Base-by-base conservation (phyloP, 2,797 vertebrate genomes). In the Mormyrops attenuatus region DNA sequence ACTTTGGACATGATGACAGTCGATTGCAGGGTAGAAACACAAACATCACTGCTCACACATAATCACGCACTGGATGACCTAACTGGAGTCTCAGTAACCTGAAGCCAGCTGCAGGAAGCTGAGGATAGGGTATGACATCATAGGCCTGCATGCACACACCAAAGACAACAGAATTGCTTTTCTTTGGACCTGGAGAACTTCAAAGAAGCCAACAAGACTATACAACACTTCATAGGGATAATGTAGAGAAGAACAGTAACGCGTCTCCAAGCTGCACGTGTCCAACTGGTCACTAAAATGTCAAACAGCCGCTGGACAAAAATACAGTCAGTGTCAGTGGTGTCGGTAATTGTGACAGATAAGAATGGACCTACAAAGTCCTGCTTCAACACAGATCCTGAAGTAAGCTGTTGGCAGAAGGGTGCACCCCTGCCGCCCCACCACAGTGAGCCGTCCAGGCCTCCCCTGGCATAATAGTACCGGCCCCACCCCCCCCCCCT, bases 391-490 rank as follows among this genome's bases (percentile, higher is more conserved):
- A 49, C 87, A 69, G 60, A 34, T 8, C 20, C 30, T 60, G 86
- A 60, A 87, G 85, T 60, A 34, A 34, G 47, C 34, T 60, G 55
- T 63, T 63, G 38, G 53, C 30, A 53, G 53, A 8, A n/a, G 86
- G 86, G 86, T 47, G 30, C 34, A 38, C 52, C 5, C 44, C 22
- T 30, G 63, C 26, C 63, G 5, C 63, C 44, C 55, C 63, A 17
- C 13, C 5, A 49, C 85, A 38, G 55, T 38, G 5, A 44, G 55
- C 11, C 53, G 7, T 50, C 44, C 63, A 88, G 63, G 49, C 47
- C 77, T 88, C 53, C 88, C 66, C 47, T 88, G 88, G 88, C 88
- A 88, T 15, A 49, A 34, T 3, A 13, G 47, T 55, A 26, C 63
- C 47, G 13, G 34, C 55, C 55, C 55, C 9, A 13, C 6, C 85